These are phyloP conservation scores for Halesus radiatus DNA, from an alignment of 1,140 invertebrate species.

Conservation along the genomic window DNA sequence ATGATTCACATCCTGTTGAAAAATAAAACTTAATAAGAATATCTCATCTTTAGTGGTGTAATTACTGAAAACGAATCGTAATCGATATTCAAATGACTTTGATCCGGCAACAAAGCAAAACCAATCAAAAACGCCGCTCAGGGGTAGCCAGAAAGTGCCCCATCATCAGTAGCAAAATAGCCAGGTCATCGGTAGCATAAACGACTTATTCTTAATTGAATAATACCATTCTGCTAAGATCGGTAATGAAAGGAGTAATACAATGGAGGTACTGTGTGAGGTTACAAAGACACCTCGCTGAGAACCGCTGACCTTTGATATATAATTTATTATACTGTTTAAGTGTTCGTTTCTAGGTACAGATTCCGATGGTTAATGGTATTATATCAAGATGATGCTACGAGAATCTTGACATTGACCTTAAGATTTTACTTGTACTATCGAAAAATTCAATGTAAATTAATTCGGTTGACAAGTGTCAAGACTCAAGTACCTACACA, in stretches of 20 bases:
- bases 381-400: not conserved
- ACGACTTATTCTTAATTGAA: constrained; percentile 36
- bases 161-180: constrained; percentile 13
- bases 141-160: not conserved
- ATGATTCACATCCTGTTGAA: too few relatives aligned
- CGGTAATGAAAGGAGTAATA: constrained; percentile 22
- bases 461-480: too few relatives aligned
- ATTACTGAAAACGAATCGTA: not conserved
- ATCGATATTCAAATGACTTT: constrained; percentile 11
- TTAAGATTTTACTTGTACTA: too few relatives aligned
- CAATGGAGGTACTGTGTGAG: not conserved
- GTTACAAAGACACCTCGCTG: constrained; percentile 3
- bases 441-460: too few relatives aligned
- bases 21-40: too few relatives aligned
- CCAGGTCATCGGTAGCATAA: constrained; percentile 5
- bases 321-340: not conserved
- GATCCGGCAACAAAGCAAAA: constrained; percentile 20
- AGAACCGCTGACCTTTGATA: constrained; percentile 17
- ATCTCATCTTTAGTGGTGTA: too few relatives aligned
- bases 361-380: not conserved
- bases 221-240: constrained; percentile 26
- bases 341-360: not conserved
- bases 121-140: constrained; percentile 14
- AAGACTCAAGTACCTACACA: too few relatives aligned
- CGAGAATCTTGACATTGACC: too few relatives aligned